Evolutionary conservation across 2,888 invertebrate genomes (phyloP), one percentile per base, ranked within the genome.

Genomic region (Dryococelus australis): DNA sequence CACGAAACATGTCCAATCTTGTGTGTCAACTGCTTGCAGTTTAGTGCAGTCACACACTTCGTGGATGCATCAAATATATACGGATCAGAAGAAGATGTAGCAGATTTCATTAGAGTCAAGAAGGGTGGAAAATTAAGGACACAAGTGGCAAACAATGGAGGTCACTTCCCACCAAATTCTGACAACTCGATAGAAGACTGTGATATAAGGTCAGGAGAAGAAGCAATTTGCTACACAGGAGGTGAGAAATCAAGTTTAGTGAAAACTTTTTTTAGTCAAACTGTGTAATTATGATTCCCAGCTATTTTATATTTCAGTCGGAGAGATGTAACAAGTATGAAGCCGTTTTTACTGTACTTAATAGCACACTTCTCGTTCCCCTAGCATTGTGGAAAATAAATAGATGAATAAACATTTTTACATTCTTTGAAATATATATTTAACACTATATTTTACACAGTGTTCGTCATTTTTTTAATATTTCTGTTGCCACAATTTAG

Each of bases 21-120:
- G 24, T 16, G 20, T 65, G 65, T n/a, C 24, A 65, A 65, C 10
- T 65, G 65, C 26, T 43, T 83, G 3, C 83, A 83, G 83, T 83
- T 94, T 90, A 89, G 91, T 87, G 90, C 90, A 43, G 90, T 90
- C 1, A 91, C 94, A 16, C 93, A 94, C 89, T 95, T 92, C 90
- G 89, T 94, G 5, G 94, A 95, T 88, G 94, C 93, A 0, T 94
- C 94, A 0, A 91, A 92, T 0, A 91, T 94, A 84, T 95, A 94
- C 90, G 94, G 94, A 0, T 92, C 92, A 0, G 93, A 93, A n/a
- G 90, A 92, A 78, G 91, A 91, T 26, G 85, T 92, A 8, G 92
- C 93, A 0, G 90, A 91, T 0, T 92, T 92, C 65, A 91, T 94
- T 0, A 92, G 94, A 16, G 91, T 91, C 79, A 92, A 92, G 88